phyloP scores from a whole-genome alignment of 2,113 vertebrate species.

The Gallinago paraguaiae region DNA sequence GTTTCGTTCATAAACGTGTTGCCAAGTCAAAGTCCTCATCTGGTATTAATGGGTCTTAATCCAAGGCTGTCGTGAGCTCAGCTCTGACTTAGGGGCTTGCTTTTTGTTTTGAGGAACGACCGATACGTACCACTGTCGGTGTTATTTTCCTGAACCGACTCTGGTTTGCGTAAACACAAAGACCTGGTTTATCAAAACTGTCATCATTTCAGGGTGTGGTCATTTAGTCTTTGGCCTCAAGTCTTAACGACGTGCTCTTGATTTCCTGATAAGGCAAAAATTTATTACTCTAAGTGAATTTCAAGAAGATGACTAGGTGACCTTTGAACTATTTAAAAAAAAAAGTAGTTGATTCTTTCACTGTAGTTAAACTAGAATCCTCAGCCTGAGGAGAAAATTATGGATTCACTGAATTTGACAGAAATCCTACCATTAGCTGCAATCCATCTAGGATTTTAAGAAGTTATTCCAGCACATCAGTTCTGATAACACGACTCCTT shows the following conservation, averaged over 20 bases:
- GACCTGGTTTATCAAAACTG: not conserved
- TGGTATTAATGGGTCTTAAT: not conserved
- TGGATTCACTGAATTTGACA: fast-evolving
- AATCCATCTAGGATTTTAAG: not conserved
- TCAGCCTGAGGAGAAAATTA: not conserved
- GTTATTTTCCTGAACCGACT: not conserved
- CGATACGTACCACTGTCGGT: not conserved
- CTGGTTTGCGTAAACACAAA: not conserved
- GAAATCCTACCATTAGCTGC: not conserved
- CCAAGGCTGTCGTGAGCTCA: not conserved
- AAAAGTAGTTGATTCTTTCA: not conserved
- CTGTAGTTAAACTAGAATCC: not conserved
- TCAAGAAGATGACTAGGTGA: not conserved
- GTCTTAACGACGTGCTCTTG: not conserved
- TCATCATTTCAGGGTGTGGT: not conserved
- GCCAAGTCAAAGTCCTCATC: not conserved
- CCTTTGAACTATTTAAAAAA: not conserved
- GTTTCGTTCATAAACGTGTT: not conserved
- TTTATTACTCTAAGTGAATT: not conserved
- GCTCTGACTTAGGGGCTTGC: not conserved
- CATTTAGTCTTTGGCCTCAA: not conserved
- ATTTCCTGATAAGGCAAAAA: not conserved
- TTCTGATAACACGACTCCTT: not conserved
- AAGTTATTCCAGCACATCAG: not conserved
- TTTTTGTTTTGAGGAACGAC: not conserved